Evolutionary conservation across 2,888 invertebrate genomes (phyloP), one percentile per base, ranked within the genome.

Genomic region (Epirrhoe tristata): DNA sequence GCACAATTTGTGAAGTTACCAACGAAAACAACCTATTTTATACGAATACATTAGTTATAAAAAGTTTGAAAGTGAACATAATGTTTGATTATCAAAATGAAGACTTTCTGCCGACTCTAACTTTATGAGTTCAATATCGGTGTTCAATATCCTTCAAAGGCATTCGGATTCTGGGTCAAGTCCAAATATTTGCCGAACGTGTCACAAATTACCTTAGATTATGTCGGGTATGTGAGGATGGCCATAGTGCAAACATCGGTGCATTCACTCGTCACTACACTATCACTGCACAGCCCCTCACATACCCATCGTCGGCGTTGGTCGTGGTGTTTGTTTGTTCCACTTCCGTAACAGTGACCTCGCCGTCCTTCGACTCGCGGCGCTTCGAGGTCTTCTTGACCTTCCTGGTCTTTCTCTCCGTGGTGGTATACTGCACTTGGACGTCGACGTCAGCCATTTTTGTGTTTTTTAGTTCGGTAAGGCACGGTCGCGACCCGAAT

Each of bases 381-480:
- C 97, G 96, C 90, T 97, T 96, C 82, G 96, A 96, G 85, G 96
- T 96, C 86, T 96, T 95, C 80, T 96, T 96, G 94, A 98, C 98
- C 95, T 98, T 98, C 94, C 97, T 97, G 95, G 98, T 98, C 91
- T 97, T 97, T 88, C 97, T 96, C 93, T 97, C 97, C 84, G 97
- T 97, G 87, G 97, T 96, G 87, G 97, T 96, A 89, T 95, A 96
- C 91, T 97, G 96, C 94, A 97, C 96, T 94, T 97, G 96, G 77
- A 97, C 95, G 93, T 98, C 98, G 84, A 98, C 97, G 95, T 98
- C 98, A 90, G 97, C 98, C 98, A 98, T 98, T 93, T 86, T 80
- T 82, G 80, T 76, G 78, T 79, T 78, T 78, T 81, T 78, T 78
- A 81, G 78, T 79, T 82, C 87, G 81, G 88, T 92, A 84, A 88